These are phyloP conservation scores for Melinaea menophilus DNA, from an alignment of 2,888 invertebrate species.

Conservation along the genomic window DNA sequence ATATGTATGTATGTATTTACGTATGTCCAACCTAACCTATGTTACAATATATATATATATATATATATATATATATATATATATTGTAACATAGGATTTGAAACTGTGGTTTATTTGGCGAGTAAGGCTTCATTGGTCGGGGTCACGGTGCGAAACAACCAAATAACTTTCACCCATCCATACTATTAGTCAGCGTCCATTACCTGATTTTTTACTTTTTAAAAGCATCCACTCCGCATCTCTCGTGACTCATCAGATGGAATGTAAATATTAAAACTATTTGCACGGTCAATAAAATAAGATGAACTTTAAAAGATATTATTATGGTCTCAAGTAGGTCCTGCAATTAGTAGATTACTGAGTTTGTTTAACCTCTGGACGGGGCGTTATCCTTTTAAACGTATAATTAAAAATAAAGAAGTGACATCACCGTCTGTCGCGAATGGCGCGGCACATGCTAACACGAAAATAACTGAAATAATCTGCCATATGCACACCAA, in stretches of 20 bases:
- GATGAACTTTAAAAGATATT: slow-evolving; percentile 10
- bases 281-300: slow-evolving; percentile 15
- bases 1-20: no score
- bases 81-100: neutral
- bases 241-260: slow-evolving; percentile 38
- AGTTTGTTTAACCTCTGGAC: slow-evolving; percentile 21
- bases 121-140: slow-evolving; percentile 27
- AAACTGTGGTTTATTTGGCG: no score
- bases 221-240: slow-evolving; percentile 22
- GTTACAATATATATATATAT: no score
- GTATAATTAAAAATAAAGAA: slow-evolving; percentile 60
- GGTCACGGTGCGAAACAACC: slow-evolving; percentile 62
- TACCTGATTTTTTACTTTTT: slow-evolving; percentile 51
- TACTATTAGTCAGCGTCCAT: slow-evolving; percentile 56
- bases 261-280: slow-evolving; percentile 23
- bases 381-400: slow-evolving; percentile 58
- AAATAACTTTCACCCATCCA: slow-evolving; percentile 61
- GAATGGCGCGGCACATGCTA: slow-evolving; percentile 68
- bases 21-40: no score
- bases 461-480: slow-evolving; percentile 67
- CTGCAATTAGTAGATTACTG: slow-evolving; percentile 44
- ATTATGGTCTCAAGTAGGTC: slow-evolving; percentile 24
- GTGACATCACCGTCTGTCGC: slow-evolving; percentile 74
- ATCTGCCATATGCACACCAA: slow-evolving; percentile 67
- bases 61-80: slow-evolving; percentile 2